Percentiles rank a stretch among this genome's conserved stretches.
Evolutionary conservation across 2,888 invertebrate species (phyloP).

Genomic region (Brenthis ino): DNA sequence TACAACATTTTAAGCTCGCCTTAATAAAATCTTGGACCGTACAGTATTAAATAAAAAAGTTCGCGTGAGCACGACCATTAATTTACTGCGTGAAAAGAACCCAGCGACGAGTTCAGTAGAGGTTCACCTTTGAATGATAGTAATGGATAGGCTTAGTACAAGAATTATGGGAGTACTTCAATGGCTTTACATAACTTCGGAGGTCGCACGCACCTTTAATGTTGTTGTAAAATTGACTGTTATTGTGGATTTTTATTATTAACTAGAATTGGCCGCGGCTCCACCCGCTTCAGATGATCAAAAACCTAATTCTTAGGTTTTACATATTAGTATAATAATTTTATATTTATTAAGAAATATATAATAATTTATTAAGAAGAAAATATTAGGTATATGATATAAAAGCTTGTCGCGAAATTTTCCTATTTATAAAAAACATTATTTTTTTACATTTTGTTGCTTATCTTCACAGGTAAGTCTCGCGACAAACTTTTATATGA

Average conservation of each 20-base stretch:
- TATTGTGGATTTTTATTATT: background rate
- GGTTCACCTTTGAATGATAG: conserved; percentile 56
- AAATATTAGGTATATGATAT: no score
- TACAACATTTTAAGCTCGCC: background rate
- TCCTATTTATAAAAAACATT: no score
- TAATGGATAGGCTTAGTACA: conserved; percentile 63
- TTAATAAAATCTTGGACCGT: conserved; percentile 29
- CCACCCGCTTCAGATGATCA: no score
- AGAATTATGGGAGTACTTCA: conserved; percentile 54
- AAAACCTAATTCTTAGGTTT: no score
- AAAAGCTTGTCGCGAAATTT: no score
- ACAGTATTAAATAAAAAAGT: conserved; percentile 52
- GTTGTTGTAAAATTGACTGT: background rate
- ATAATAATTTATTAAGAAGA: no score
- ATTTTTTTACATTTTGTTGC: no score
- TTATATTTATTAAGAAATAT: no score
- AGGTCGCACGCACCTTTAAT: conserved; percentile 39
- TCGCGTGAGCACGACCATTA: conserved; percentile 72
- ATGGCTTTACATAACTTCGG: conserved; percentile 42
- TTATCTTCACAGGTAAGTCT: no score
- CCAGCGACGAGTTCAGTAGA: conserved; percentile 54
- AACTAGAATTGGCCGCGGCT: no score
- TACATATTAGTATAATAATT: no score
- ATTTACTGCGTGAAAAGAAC: conserved; percentile 75
- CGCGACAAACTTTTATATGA: no score